Percentiles rank a stretch among this genome's conserved stretches.
These are phyloP conservation scores for Allophyes oxyacanthae DNA, from an alignment of 2,888 invertebrate species.

Conservation along the genomic window DNA sequence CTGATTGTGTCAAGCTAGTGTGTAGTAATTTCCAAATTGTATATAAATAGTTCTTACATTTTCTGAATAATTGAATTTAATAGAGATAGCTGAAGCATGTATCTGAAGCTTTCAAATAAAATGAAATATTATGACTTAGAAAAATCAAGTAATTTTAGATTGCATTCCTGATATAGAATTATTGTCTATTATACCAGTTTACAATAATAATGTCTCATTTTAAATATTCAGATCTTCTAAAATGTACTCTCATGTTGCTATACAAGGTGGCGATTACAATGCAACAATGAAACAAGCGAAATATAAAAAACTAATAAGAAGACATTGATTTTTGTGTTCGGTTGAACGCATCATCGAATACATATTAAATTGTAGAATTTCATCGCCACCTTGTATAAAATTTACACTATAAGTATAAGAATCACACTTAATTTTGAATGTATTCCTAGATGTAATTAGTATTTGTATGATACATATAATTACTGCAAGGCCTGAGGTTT, in stretches of 20 bases:
- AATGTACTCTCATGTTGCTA: constrained; percentile 7
- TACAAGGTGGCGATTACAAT: no score
- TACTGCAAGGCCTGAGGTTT: constrained; percentile 40
- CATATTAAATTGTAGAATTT: no score
- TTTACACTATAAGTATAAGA: constrained; percentile 33
- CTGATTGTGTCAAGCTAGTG: constrained; percentile 10
- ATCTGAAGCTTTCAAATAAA: neutral
- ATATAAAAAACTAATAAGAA: no score
- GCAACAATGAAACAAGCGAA: no score
- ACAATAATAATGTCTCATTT: constrained; percentile 3
- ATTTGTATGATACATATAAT: constrained; percentile 26
- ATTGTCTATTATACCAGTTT: constrained; percentile 1
- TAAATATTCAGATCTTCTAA: neutral
- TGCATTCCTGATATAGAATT: neutral
- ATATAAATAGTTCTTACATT: neutral
- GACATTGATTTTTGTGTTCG: no score
- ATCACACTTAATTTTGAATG: constrained; percentile 34
- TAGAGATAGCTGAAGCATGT: constrained; percentile 9
- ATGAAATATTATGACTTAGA: constrained; percentile 3
- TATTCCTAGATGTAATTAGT: constrained; percentile 23
- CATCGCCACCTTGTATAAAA: neutral
- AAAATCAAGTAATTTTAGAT: no score
- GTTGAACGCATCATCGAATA: no score
- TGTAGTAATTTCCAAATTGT: constrained; percentile 14
- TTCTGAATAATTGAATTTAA: neutral